Evolutionary conservation across 2,888 invertebrate genomes (phyloP).

Genomic region (Melinaea marsaeus): DNA sequence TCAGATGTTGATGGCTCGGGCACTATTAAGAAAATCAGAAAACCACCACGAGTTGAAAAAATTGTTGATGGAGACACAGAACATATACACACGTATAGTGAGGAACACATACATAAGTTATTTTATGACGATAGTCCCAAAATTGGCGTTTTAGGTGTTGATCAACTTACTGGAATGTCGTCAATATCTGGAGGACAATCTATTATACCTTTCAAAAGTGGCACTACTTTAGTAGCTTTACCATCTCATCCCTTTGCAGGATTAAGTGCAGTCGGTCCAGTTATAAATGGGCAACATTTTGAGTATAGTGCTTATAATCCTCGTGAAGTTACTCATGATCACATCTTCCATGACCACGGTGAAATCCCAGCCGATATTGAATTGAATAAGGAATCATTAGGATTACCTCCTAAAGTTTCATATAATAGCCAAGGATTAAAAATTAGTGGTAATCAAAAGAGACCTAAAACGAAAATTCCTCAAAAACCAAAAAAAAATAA

Average conservation of each 20-base stretch:
- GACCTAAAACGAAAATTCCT: conserved; percentile 48
- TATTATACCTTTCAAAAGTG: conserved; percentile 51
- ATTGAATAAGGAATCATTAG: conserved; percentile 53
- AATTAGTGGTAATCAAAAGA: conserved; percentile 45
- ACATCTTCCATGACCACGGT: conserved; percentile 72
- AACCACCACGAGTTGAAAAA: conserved; percentile 73
- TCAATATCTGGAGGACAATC: conserved; percentile 44
- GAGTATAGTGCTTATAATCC: conserved; percentile 70
- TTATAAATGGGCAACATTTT: conserved; percentile 59
- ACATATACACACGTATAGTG: conserved; percentile 73
- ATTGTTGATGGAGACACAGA: conserved; percentile 74
- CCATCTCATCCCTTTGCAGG: conserved; percentile 49
- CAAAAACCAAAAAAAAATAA: conserved; percentile 48
- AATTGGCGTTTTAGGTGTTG: conserved; percentile 44
- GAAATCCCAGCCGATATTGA: conserved; percentile 62
- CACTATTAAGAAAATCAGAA: conserved; percentile 65
- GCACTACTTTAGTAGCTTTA: conserved; percentile 49
- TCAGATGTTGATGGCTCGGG: conserved; percentile 68
- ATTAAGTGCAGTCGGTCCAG: conserved; percentile 50
- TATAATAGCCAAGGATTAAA: conserved; percentile 62
- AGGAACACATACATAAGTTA: conserved; percentile 72
- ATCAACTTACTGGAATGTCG: conserved; percentile 53
- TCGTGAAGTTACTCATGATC: conserved; percentile 72
- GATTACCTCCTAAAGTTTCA: conserved; percentile 56
- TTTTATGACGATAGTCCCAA: conserved; percentile 57